Evolutionary conservation across 2,888 invertebrate genomes (phyloP).

Genomic region (Tenthredo mesomela): DNA sequence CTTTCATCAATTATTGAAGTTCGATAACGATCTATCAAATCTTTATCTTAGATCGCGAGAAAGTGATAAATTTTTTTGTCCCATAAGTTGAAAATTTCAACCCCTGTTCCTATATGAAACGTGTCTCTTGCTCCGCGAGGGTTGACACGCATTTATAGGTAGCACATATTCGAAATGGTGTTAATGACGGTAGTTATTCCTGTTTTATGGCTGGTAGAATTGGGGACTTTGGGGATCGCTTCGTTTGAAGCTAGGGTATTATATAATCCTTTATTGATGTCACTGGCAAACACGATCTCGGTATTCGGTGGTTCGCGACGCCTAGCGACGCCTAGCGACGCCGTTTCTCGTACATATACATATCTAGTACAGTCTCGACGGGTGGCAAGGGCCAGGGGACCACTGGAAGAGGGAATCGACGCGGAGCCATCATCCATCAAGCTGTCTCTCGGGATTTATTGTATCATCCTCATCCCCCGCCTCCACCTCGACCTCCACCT

Average conservation of each 20-base stretch:
- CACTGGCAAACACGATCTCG: conserved; percentile 16
- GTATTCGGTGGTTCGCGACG: conserved; percentile 18
- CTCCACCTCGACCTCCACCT: conserved; percentile 1
- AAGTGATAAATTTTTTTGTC: not conserved
- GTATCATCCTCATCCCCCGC: conserved; percentile 45
- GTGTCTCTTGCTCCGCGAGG: not conserved
- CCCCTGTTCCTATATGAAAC: not conserved
- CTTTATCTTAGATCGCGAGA: not conserved
- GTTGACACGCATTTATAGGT: not conserved
- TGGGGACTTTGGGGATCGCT: not conserved
- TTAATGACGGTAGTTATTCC: conserved; percentile 23
- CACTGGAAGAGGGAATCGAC: conserved; percentile 58
- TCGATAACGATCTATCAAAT: not conserved
- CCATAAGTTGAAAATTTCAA: not conserved
- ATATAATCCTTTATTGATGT: conserved; percentile 44
- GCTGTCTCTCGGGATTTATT: conserved; percentile 56
- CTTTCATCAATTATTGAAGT: not conserved
- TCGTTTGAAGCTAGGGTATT: conserved; percentile 8
- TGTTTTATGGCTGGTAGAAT: not conserved
- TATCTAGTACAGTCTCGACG: not conserved
- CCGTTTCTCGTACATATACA: not conserved
- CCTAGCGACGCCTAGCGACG: conserved; percentile 45
- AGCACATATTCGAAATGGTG: conserved; percentile 15
- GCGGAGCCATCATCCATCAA: conserved; percentile 66
- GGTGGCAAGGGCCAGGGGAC: conserved; percentile 50